Evolutionary conservation across 2,113 vertebrate species (phyloP).

Genomic region (Phaethornis superciliosus): DNA sequence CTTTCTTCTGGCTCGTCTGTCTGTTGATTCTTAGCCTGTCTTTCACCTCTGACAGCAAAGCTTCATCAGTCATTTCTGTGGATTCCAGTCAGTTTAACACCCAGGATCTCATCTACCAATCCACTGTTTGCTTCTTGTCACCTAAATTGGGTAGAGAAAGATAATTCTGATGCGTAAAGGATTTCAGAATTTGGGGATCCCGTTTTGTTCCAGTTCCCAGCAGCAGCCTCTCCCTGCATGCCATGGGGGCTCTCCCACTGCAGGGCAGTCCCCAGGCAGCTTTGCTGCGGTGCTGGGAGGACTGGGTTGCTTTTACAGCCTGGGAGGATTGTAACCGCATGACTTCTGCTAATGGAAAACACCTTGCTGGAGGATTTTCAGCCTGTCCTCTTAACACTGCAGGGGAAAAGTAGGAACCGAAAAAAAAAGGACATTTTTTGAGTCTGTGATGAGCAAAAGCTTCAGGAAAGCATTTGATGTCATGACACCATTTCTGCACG

Average conservation of each 20-base stretch:
- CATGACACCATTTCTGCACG: neutral
- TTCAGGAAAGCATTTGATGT: neutral
- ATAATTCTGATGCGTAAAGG: neutral
- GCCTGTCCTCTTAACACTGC: neutral
- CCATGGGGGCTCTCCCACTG: neutral
- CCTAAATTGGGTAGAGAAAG: neutral
- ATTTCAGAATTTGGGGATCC: neutral
- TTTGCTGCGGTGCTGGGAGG: neutral
- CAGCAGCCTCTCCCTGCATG: neutral
- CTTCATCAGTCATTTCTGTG: neutral
- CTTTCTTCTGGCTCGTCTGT: neutral
- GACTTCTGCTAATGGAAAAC: slow-evolving; percentile 6
- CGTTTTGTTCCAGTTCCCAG: neutral
- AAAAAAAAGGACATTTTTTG: neutral
- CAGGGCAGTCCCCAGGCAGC: neutral
- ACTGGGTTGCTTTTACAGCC: slow-evolving; percentile 4
- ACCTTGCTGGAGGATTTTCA: neutral
- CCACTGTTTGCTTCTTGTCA: neutral
- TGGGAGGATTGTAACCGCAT: slow-evolving; percentile 11
- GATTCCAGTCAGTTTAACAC: neutral
- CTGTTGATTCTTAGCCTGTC: neutral
- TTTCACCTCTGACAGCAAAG: neutral
- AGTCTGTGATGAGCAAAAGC: neutral
- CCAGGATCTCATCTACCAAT: neutral
- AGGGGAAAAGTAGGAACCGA: neutral